phyloP scores from a whole-genome alignment of 2,888 invertebrate species.

The Hipparchia semele region DNA sequence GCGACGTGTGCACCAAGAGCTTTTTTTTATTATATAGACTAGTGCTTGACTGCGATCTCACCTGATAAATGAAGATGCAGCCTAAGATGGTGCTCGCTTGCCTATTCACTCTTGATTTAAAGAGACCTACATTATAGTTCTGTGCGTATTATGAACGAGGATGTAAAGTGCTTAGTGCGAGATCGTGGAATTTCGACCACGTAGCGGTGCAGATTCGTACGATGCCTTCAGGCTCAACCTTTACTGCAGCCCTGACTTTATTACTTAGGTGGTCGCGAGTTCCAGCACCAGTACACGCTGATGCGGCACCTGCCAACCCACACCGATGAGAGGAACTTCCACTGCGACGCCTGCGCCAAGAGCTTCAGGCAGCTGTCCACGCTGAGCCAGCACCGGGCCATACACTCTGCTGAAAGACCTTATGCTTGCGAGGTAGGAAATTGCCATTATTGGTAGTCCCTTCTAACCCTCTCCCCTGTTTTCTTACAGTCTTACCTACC shows the following conservation, averaged over 20 bases:
- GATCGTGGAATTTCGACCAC: too few relatives aligned
- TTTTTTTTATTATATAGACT: not conserved
- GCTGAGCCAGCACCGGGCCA: slow-evolving; percentile 89
- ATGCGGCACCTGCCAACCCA: slow-evolving; percentile 90
- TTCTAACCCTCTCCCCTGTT: too few relatives aligned
- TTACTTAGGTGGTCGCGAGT: slow-evolving; percentile 85
- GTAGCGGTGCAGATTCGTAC: too few relatives aligned
- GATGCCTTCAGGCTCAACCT: not conserved
- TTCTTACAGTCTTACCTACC: too few relatives aligned
- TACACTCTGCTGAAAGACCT: slow-evolving; percentile 89
- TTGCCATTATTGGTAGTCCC: too few relatives aligned
- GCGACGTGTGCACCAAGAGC: not conserved
- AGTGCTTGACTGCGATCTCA: too few relatives aligned
- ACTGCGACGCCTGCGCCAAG: slow-evolving; percentile 88
- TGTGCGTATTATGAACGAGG: too few relatives aligned
- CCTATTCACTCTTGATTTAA: too few relatives aligned
- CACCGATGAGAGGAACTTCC: slow-evolving; percentile 89
- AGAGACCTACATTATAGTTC: too few relatives aligned
- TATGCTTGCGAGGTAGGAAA: slow-evolving; percentile 85
- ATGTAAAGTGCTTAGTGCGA: too few relatives aligned
- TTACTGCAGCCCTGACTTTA: not conserved
- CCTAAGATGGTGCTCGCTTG: too few relatives aligned
- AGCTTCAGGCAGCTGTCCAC: slow-evolving; percentile 89
- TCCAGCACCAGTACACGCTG: slow-evolving; percentile 89
- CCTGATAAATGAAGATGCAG: too few relatives aligned